Conservation (phyloP, 1,140 invertebrate genomes). For the Meteorus sp. region DNA sequence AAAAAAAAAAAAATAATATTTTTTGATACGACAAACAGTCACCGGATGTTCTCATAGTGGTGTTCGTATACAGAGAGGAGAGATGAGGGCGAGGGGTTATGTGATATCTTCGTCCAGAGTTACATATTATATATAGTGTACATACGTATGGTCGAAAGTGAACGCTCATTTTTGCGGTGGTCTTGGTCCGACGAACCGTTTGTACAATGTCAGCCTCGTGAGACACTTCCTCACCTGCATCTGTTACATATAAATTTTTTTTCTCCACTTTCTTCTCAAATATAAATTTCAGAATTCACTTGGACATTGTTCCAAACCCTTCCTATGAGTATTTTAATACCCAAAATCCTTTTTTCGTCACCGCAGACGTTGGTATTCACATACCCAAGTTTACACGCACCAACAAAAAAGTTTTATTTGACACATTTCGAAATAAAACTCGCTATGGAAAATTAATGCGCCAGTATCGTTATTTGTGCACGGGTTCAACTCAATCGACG, state of each 20-base stretch:
- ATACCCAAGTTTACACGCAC: no score
- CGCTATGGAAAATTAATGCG: no score
- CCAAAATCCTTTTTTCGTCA: no score
- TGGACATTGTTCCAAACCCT: background rate
- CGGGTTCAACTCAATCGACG: no score
- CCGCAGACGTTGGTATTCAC: no score
- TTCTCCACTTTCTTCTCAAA: background rate
- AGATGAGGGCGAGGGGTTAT: background rate
- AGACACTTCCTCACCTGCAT: background rate
- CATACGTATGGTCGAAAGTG: no score
- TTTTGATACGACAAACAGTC: no score
- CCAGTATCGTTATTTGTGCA: no score
- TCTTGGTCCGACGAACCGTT: conserved; percentile 28
- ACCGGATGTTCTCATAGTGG: background rate
- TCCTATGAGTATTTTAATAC: no score
- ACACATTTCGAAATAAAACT: no score
- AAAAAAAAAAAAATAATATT: background rate
- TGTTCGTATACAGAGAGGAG: conserved; percentile 3
- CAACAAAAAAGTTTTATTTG: no score
- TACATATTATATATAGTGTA: background rate
- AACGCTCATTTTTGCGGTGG: conserved; percentile 27
- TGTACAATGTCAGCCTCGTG: conserved; percentile 4
- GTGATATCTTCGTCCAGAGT: conserved; percentile 23
- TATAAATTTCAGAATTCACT: background rate
- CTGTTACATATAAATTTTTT: background rate